Evolutionary conservation across 2,888 invertebrate species (phyloP).

Genomic region (Drosophila falleni): DNA sequence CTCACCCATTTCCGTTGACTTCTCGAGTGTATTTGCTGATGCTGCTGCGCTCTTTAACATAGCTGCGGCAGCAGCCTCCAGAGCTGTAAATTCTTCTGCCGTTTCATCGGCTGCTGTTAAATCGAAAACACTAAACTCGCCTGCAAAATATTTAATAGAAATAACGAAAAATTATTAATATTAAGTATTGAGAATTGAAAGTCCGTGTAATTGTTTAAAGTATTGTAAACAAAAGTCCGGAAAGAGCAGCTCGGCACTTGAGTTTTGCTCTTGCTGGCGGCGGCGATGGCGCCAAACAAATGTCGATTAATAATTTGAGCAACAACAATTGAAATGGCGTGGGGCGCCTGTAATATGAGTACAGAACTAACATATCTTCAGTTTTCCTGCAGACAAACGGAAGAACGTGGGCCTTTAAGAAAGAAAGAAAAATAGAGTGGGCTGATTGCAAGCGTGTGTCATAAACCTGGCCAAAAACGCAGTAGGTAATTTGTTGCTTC

Average conservation of each 20-base stretch:
- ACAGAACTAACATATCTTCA: constrained; percentile 11
- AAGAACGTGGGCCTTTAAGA: constrained; percentile 50
- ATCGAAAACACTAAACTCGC: constrained; percentile 48
- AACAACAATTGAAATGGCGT: constrained; percentile 50
- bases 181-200: background rate
- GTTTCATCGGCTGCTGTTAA: constrained; percentile 38
- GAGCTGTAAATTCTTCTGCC: constrained; percentile 28
- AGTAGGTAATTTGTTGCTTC: constrained; percentile 53
- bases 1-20: constrained; percentile 53
- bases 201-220: background rate
- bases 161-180: constrained; percentile 9
- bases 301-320: constrained; percentile 61
- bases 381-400: constrained; percentile 29
- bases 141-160: constrained; percentile 43
- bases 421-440: constrained; percentile 1
- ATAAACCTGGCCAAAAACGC: constrained; percentile 64
- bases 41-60: constrained; percentile 30
- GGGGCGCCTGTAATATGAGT: constrained; percentile 60
- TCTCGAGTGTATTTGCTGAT: constrained; percentile 31
- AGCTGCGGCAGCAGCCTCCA: constrained; percentile 28
- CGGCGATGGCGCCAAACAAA: constrained; percentile 60
- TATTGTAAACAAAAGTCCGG: constrained; percentile 6
- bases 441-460: constrained; percentile 53
- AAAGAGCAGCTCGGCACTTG: constrained; percentile 22
- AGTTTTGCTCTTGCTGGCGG: constrained; percentile 27